Conservation (phyloP, 2,113 vertebrate genomes). For the Etheostoma spectabile region DNA sequence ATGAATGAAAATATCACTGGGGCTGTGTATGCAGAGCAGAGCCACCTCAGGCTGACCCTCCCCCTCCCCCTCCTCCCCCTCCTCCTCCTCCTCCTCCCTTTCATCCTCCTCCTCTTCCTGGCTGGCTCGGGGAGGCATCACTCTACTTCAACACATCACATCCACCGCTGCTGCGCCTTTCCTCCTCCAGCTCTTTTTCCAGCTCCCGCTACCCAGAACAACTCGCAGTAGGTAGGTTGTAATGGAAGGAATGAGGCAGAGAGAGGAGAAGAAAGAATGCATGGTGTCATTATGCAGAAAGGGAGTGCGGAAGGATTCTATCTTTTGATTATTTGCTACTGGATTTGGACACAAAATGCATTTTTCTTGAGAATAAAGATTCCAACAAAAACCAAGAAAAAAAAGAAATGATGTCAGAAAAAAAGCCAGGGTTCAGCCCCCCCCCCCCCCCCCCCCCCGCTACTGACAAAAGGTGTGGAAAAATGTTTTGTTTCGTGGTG, state of each 20-base stretch:
- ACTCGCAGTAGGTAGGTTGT: slow-evolving; percentile 23
- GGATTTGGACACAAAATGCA: neutral
- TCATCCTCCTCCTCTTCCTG: slow-evolving; percentile 42
- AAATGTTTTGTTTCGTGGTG: slow-evolving; percentile 24
- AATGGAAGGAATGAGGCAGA: slow-evolving; percentile 21
- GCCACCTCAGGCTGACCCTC: slow-evolving; percentile 82
- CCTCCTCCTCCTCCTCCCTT: slow-evolving; percentile 3
- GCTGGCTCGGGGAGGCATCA: slow-evolving; percentile 62
- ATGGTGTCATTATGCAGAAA: slow-evolving; percentile 15
- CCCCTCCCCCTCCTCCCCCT: slow-evolving; percentile 36
- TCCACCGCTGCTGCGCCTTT: slow-evolving; percentile 47
- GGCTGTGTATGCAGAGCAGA: slow-evolving; percentile 67
- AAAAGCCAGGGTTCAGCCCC: neutral
- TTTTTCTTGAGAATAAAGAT: slow-evolving; percentile 1
- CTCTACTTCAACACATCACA: slow-evolving; percentile 45
- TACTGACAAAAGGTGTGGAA: slow-evolving; percentile 23
- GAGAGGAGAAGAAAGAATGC: slow-evolving; percentile 6
- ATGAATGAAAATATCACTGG: slow-evolving; percentile 83
- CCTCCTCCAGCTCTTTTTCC: slow-evolving; percentile 53
- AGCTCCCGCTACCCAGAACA: slow-evolving; percentile 19
- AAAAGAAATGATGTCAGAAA: neutral
- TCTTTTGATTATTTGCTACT: neutral
- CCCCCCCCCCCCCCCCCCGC: neutral
- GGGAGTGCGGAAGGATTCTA: neutral
- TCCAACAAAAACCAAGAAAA: neutral